Percentiles rank a stretch among this genome's conserved stretches.
Evolutionary conservation across 2,888 invertebrate genomes (phyloP).

Genomic region (Nemurella pictetii): DNA sequence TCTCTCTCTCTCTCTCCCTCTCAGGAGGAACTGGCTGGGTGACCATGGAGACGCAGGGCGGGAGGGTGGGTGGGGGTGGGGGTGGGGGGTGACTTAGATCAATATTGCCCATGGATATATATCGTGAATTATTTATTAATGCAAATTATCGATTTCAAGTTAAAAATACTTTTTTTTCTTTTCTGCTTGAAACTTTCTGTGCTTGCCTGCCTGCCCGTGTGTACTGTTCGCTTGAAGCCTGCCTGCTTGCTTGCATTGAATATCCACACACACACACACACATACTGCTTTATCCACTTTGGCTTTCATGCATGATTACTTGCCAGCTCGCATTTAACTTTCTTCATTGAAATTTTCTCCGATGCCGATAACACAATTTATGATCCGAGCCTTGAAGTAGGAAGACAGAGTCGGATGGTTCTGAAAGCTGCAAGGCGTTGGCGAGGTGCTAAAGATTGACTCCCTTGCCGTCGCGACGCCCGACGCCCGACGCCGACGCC

Average conservation of each 20-base stretch:
- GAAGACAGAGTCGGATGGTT: neutral
- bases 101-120: neutral
- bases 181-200: neutral
- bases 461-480: neutral
- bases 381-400: neutral
- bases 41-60: too few species aligned
- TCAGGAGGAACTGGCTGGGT: neutral
- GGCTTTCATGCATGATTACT: neutral
- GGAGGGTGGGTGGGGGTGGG: neutral
- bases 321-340: neutral
- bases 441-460: neutral
- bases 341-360: neutral
- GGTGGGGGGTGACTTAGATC: neutral
- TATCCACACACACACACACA: neutral
- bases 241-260: neutral
- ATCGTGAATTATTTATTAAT: neutral
- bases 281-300: neutral
- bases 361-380: neutral
- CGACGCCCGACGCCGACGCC: too few species aligned
- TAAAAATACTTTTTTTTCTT: neutral
- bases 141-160: neutral
- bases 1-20: constrained; percentile 15
- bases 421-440: neutral
- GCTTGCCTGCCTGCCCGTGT: neutral
- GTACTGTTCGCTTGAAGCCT: neutral